Base-by-base conservation (phyloP, 2,113 vertebrate species). In the Rhineura floridana region DNA sequence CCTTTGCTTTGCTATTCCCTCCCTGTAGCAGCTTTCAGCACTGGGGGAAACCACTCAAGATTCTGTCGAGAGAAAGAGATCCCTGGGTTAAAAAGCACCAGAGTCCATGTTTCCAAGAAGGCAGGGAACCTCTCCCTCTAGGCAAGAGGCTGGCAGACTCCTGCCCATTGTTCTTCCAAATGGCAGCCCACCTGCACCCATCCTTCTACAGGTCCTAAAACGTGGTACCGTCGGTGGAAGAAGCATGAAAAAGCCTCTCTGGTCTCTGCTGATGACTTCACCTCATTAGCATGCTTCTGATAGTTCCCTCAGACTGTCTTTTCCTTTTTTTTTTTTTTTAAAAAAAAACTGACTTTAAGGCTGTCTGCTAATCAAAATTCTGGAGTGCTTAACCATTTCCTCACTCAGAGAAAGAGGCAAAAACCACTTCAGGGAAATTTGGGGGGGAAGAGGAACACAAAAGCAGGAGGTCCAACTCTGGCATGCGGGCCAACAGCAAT, bases 351-450 rank as follows among this genome's bases (percentile, higher is more conserved):
- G 94, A 94, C 95, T 95, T 95, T 85, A 94, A 91, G 95, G 94
- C 95, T 95, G 94, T 93, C 94, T 94, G 93, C 95, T 96, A 95
- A 95, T 95, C 95, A 95, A 93, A 95, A 95, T 93, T 92, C 93
- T 87, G 92, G 25, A 87, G 94, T 0, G 15, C 85, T 96, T 96
- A 96, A 96, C 95, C 92, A 89, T 95, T 96, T 96, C 94, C 94
- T 95, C 89, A 9, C 95, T 93, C 81, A 1, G 0, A 84, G 52
- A 69, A 7, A 77, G 33, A 76, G 1, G 81, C 1, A 0, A 28
- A 46, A 6, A n/a, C n/a, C n/a, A n/a, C n/a, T 73, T 11, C n/a
- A 2, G 5, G 17, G 39, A 50, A 21, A 21, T 2, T 21, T 59
- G 55, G 55, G 39, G 15, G 13, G 12, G 10, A 12, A 10, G 30